Conservation (phyloP, 2,113 vertebrate species). For the Calidris pugnax region DNA sequence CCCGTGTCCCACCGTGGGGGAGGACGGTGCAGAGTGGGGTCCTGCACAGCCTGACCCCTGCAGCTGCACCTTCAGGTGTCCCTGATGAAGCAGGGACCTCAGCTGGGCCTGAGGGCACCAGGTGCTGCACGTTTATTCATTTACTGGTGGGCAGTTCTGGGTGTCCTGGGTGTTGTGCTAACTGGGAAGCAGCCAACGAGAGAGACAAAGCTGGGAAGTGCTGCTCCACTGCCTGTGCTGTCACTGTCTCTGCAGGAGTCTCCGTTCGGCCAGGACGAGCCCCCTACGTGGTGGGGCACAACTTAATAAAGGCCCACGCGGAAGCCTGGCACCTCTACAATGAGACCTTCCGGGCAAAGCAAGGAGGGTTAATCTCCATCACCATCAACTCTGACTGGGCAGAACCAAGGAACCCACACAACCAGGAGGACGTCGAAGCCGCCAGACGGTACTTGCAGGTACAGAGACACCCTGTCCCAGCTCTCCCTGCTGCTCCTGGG, state of each 20-base stretch:
- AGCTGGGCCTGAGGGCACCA: neutral
- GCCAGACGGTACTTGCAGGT: conserved; percentile 85
- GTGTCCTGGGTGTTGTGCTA: neutral
- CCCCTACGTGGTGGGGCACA: conserved; percentile 89
- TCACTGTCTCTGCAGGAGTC: conserved; percentile 76
- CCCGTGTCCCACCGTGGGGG: rapidly evolving
- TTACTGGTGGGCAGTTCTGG: neutral
- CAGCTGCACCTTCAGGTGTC: neutral
- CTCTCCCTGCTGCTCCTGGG: neutral
- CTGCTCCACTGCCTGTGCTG: neutral
- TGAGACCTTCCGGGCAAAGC: conserved; percentile 79
- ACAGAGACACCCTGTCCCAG: neutral
- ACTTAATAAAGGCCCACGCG: conserved; percentile 90
- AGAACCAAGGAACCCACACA: conserved; percentile 89
- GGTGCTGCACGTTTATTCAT: neutral
- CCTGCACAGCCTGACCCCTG: neutral
- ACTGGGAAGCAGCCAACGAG: rapidly evolving
- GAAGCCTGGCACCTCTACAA: conserved; percentile 96
- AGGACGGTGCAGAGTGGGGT: rapidly evolving
- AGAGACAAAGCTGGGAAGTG: neutral
- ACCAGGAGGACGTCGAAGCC: conserved; percentile 86
- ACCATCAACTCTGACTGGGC: conserved; percentile 93
- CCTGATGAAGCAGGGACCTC: neutral
- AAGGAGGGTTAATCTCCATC: conserved; percentile 89
- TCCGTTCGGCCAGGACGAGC: conserved; percentile 80